phyloP scores from a whole-genome alignment of 2,888 invertebrate genomes.

The Agriopis aurantiaria region DNA sequence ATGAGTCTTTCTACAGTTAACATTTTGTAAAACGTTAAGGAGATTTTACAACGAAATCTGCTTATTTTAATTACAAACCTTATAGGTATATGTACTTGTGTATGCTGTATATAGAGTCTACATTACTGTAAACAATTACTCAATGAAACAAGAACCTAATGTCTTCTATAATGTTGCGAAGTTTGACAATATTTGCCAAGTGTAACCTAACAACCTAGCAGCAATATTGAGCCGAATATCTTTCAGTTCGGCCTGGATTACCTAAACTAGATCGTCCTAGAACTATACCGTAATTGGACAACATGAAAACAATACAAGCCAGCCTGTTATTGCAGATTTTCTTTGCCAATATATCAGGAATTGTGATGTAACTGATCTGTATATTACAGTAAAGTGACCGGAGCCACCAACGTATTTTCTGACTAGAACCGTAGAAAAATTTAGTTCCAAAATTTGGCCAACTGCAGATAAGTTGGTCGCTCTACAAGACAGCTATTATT shows the following conservation, averaged over 20 bases:
- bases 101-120: too few relatives aligned
- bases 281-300: slow-evolving; percentile 20
- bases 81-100: too few relatives aligned
- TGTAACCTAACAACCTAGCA: not conserved
- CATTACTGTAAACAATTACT: too few relatives aligned
- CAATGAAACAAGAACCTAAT: not conserved
- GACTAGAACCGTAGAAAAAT: not conserved
- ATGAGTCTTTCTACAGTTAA: too few relatives aligned
- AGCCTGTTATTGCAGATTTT: slow-evolving; percentile 12
- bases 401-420: slow-evolving; percentile 3
- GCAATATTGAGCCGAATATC: not conserved
- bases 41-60: too few relatives aligned
- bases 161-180: not conserved
- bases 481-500: not conserved
- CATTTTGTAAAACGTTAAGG: too few relatives aligned
- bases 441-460: not conserved
- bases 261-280: slow-evolving; percentile 5
- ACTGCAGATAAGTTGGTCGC: not conserved
- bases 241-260: not conserved
- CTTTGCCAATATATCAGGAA: slow-evolving; percentile 18
- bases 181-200: not conserved
- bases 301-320: slow-evolving; percentile 27
- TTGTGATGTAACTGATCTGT: slow-evolving; percentile 4
- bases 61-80: too few relatives aligned
- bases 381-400: too few relatives aligned